These are phyloP conservation scores for Falco cherrug DNA, from an alignment of 2,797 vertebrate species.

Conservation along the genomic window DNA sequence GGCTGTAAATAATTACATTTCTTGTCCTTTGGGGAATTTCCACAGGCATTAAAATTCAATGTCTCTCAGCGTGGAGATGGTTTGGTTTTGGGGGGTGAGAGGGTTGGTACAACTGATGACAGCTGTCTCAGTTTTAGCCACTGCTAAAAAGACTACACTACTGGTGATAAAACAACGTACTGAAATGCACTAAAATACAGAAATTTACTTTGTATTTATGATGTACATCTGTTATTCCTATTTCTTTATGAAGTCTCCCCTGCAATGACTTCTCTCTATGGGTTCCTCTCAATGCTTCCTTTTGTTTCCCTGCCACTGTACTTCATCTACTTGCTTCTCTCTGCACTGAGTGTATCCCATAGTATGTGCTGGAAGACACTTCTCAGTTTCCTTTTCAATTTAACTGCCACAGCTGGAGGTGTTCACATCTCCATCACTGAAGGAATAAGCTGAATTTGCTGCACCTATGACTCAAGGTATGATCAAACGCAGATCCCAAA, in stretches of 20 bases:
- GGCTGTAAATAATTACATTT: background rate
- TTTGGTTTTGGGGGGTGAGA: background rate
- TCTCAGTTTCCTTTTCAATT: background rate
- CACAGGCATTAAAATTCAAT: background rate
- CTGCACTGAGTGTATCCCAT: background rate
- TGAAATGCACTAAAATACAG: background rate
- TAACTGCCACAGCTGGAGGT: background rate
- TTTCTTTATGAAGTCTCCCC: background rate
- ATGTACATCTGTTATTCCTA: background rate
- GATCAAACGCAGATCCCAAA: background rate
- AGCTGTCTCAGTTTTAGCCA: background rate
- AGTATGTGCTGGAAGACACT: background rate
- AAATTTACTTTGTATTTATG: background rate
- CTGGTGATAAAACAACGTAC: background rate
- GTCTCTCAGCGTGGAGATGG: rapidly evolving
- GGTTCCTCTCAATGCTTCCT: background rate
- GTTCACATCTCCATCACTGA: background rate
- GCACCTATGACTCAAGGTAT: background rate
- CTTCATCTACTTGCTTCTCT: background rate
- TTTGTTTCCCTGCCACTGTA: background rate
- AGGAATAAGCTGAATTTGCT: background rate
- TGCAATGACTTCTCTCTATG: background rate
- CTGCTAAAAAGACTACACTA: background rate
- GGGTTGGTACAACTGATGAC: rapidly evolving
- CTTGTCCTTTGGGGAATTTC: background rate